Evolutionary conservation across 2,888 invertebrate species (phyloP), one percentile per base, ranked within the genome.

Genomic region (Enchytraeus crypticus): DNA sequence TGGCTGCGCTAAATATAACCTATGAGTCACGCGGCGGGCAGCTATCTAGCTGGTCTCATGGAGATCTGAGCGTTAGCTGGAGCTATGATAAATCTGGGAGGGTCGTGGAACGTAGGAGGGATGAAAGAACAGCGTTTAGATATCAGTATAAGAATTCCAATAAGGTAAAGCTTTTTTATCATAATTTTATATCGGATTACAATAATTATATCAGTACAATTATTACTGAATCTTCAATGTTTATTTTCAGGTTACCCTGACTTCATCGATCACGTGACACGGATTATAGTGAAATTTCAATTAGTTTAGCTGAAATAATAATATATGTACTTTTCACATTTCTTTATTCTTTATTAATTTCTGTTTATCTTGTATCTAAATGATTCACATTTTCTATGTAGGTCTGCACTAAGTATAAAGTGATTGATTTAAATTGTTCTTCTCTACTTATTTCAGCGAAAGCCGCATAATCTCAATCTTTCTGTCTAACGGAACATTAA

Each of bases 91-190:
- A 55, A 45, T 34, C 54, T 3, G 62, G 62, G 0, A 84, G 92
- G 73, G 81, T 93, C 45, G 87, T 90, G 1, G 90, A 92, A 81
- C 87, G 90, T 45, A 88, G 88, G n/a, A 88, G 89, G 67, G 86
- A 88, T 53, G 88, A 90, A 77, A 91, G 90, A 72, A 90, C 90
- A n/a, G 88, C 88, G 0, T 86, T 92, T 81, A 86, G 89, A 1
- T 95, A 92, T 76, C 88, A 90, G 0, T 95, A 93, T 79, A 90
- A 92, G 75, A 89, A 90, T 66, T 87, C 88, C 74, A 90, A 91
- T 43, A 75, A 73, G 74, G 79, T 79, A 63, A 64, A 67, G 59
- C 18, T 26, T 5, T 53, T 53, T 23, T 51, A 14, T 27, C 30
- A 51, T 51, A 27, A 51, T 8, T 5, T 38, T 8, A 38, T 38